Conservation (phyloP, 1,140 invertebrate genomes). For the Littorina saxatilis region DNA sequence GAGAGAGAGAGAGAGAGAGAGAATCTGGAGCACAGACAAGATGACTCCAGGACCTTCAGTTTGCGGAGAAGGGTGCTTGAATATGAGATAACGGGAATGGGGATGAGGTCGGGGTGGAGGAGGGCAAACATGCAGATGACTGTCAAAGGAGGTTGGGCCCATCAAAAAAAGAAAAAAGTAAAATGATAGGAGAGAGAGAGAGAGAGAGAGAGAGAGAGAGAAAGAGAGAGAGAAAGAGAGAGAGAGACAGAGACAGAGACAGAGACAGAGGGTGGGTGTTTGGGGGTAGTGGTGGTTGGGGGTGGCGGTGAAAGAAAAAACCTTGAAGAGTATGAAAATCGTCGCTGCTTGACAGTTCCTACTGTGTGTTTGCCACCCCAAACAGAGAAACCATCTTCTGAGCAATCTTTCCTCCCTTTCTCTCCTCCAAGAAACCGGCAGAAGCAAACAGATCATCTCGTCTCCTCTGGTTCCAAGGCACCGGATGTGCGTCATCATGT, state of each 20-base stretch:
- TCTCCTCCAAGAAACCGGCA: background rate
- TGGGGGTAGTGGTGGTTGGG: background rate
- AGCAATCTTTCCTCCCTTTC: background rate
- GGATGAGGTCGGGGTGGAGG: too few species aligned
- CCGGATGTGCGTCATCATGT: conserved; percentile 28
- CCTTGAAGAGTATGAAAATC: background rate
- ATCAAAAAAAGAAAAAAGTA: too few species aligned
- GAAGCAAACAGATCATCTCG: conserved; percentile 18
- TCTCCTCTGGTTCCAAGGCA: background rate
- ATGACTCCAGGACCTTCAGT: too few species aligned
- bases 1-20: too few species aligned
- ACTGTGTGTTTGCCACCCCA: conserved; percentile 10
- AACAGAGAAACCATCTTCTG: background rate
- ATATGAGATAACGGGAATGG: too few species aligned
- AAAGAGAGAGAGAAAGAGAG: background rate
- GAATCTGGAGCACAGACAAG: too few species aligned
- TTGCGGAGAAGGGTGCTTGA: too few species aligned
- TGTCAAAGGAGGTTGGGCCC: too few species aligned
- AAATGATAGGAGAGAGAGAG: too few species aligned
- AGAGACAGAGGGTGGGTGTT: background rate
- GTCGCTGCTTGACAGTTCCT: background rate
- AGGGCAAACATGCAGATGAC: too few species aligned
- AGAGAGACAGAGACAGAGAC: background rate
- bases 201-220: background rate
- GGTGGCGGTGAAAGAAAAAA: background rate